Percentiles rank a stretch among this genome's conserved stretches.
Conservation (phyloP, 1,140 invertebrate genomes). For the Potamilus streckersoni region DNA sequence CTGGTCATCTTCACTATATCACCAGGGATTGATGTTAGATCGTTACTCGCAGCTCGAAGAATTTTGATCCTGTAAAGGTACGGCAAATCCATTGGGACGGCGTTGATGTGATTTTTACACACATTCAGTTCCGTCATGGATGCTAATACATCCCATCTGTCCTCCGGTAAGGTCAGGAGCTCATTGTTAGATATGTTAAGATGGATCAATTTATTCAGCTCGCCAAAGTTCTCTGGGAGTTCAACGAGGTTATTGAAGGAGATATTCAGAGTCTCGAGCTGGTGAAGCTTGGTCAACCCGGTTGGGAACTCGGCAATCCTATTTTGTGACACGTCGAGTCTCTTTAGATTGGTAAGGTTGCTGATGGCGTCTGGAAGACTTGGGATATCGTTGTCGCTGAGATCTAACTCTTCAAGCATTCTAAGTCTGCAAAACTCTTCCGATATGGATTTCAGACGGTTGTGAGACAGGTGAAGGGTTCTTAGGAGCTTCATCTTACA, state of each 20-base stretch:
- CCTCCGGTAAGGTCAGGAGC: constrained; percentile 48
- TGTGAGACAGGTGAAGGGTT: constrained; percentile 46
- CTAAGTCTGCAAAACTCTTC: constrained; percentile 49
- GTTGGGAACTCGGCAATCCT: constrained; percentile 47
- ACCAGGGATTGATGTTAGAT: constrained; percentile 48
- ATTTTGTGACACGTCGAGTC: constrained; percentile 56
- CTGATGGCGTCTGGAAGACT: constrained; percentile 47
- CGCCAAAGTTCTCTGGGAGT: constrained; percentile 55
- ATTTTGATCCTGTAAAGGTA: constrained; percentile 57
- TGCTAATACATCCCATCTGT: constrained; percentile 51
- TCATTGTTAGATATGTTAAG: constrained; percentile 60
- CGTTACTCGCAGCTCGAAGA: constrained; percentile 49
- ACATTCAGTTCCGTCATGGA: constrained; percentile 51
- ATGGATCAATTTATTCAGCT: constrained; percentile 48
- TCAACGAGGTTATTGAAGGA: constrained; percentile 54
- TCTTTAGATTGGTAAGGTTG: constrained; percentile 43
- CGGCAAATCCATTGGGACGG: constrained; percentile 53
- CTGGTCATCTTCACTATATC: constrained; percentile 56
- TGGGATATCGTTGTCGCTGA: constrained; percentile 49
- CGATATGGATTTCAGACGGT: constrained; percentile 50
- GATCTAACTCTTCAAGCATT: constrained; percentile 48
- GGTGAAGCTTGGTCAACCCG: constrained; percentile 46
- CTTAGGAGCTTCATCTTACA: constrained; percentile 48
- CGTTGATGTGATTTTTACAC: constrained; percentile 54
- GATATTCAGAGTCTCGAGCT: constrained; percentile 53